Evolutionary conservation across 2,888 invertebrate genomes (phyloP).

Genomic region (Parelbella ahira): DNA sequence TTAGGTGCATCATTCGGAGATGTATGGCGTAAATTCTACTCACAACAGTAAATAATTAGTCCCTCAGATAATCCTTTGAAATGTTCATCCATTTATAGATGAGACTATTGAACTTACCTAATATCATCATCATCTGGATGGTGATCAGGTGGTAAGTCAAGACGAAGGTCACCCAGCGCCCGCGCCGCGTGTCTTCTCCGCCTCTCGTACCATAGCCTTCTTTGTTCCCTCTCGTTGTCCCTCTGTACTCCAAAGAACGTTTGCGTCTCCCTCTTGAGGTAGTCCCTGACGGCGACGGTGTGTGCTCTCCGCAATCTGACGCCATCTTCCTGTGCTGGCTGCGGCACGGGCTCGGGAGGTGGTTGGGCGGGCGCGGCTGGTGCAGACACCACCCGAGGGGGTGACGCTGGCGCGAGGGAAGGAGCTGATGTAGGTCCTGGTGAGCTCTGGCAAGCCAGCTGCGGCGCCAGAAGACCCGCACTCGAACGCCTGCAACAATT

Average conservation of each 20-base stretch:
- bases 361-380: conserved; percentile 49
- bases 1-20: too few species aligned
- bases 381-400: conserved; percentile 62
- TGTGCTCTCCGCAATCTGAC: conserved; percentile 68
- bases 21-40: too few species aligned
- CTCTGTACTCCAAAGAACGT: conserved; percentile 93
- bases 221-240: conserved; percentile 86
- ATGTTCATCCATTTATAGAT: too few species aligned
- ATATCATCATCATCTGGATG: conserved; percentile 81
- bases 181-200: conserved; percentile 88
- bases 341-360: conserved; percentile 55
- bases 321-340: conserved; percentile 65
- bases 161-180: conserved; percentile 82
- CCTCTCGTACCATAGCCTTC: conserved; percentile 89
- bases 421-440: conserved; percentile 57
- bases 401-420: conserved; percentile 62
- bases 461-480: conserved; percentile 67
- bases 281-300: conserved; percentile 77
- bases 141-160: conserved; percentile 81
- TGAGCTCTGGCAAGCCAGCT: conserved; percentile 64
- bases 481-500: conserved; percentile 74
- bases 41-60: too few species aligned
- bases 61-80: too few species aligned
- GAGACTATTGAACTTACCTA: conserved; percentile 69
- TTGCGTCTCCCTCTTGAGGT: conserved; percentile 89